Percentiles rank a stretch among this genome's conserved stretches.
Evolutionary conservation across 2,797 vertebrate species (phyloP).

Genomic region (Euphonia xanthogaster): DNA sequence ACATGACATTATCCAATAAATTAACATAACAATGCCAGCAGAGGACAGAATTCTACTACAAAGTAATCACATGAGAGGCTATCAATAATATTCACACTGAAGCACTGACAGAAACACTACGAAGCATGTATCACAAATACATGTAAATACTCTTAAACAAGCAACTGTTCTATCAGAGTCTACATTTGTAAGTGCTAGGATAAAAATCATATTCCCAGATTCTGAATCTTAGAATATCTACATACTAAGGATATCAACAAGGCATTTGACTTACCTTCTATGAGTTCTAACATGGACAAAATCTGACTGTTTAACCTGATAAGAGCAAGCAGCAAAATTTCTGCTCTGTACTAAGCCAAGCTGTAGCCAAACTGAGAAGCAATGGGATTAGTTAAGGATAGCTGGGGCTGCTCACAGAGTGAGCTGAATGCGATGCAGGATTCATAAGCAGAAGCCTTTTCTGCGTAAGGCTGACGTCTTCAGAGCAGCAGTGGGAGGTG

Average conservation of each 20-base stretch:
- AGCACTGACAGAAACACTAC: slow-evolving; percentile 11
- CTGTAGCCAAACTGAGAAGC: slow-evolving; percentile 64
- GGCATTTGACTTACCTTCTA: slow-evolving; percentile 89
- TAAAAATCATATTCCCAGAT: slow-evolving; percentile 17
- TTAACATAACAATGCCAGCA: slow-evolving; percentile 45
- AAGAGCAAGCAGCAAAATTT: slow-evolving; percentile 57
- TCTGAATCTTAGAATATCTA: slow-evolving; percentile 6
- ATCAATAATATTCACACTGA: neutral
- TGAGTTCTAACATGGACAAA: slow-evolving; percentile 91
- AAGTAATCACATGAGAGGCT: neutral
- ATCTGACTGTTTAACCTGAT: slow-evolving; percentile 62
- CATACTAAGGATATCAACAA: slow-evolving; percentile 25
- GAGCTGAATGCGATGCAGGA: slow-evolving; percentile 78
- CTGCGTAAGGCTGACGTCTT: slow-evolving; percentile 93
- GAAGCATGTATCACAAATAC: neutral
- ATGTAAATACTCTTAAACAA: slow-evolving; percentile 22
- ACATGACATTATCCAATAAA: neutral
- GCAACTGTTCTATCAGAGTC: neutral
- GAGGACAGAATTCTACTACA: slow-evolving; percentile 53
- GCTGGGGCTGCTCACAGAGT: slow-evolving; percentile 77
- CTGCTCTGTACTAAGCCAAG: slow-evolving; percentile 64
- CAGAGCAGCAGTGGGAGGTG: slow-evolving; percentile 81
- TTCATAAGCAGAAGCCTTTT: slow-evolving; percentile 84
- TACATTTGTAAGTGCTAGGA: neutral
- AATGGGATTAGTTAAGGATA: slow-evolving; percentile 80